Evolutionary conservation across 2,888 invertebrate genomes (phyloP), one percentile per base, ranked within the genome.

Genomic region (Aspidapion aeneum): DNA sequence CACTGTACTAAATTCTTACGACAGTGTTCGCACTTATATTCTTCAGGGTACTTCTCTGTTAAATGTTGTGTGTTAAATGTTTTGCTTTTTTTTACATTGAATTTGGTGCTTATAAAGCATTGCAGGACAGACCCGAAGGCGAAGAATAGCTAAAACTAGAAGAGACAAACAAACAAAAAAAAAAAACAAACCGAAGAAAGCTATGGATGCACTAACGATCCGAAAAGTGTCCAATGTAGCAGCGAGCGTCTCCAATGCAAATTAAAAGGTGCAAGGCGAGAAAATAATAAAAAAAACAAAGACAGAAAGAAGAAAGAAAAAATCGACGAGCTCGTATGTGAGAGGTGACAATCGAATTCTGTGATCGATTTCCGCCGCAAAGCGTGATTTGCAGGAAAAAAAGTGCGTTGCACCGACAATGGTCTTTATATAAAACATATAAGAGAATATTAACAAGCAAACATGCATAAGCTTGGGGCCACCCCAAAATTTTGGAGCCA

Each of bases 331-430:
- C 52, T n/a, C 52, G 52, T n/a, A n/a, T 9, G 17, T 17, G 52
- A 52, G 17, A 51, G 48, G 22, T 64, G 66, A 66, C 66, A 64
- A 64, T 61, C 58, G 66, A 64, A 63, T 59, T 51, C 35, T 50
- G 57, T 64, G 63, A 64, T 66, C 64, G 63, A 66, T 64, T 61
- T 66, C 52, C 52, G 52, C 19, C 3, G 18, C 52, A n/a, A 52
- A 12, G 35, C 35, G 52, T 52, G 52, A 52, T 52, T 52, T 52
- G 52, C 19, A 19, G 19, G 19, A 52, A 52, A 52, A 48, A 52
- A 52, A 19, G 52, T 52, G 52, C 52, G 19, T 52, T 52, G 52
- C 5, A 52, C 52, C 17, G 52, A 48, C n/a, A 48, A 48, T 9
- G 9, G 49, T 48, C 9, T 48, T 48, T n/a, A 48, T n/a, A 9